These are phyloP conservation scores for Alcedo quadribrachys DNA, from an alignment of 2,797 vertebrate genomes.

Conservation along the genomic window DNA sequence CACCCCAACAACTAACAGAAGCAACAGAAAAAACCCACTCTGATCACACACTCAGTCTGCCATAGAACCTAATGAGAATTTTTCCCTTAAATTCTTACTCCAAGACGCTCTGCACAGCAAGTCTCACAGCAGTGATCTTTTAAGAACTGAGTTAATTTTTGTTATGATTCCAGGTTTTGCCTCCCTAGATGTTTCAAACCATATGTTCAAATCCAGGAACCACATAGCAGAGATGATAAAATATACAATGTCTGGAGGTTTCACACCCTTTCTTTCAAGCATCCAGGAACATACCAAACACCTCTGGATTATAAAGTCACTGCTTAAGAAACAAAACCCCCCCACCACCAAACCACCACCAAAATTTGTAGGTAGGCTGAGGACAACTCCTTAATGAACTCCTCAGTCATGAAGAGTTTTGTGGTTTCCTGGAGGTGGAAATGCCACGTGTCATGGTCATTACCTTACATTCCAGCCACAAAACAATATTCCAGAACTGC, in stretches of 20 bases:
- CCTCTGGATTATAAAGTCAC: neutral
- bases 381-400: neutral
- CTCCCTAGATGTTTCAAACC: neutral
- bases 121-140: neutral
- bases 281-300: neutral
- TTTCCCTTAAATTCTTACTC: neutral
- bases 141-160: neutral
- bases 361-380: neutral
- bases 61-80: neutral
- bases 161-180: neutral
- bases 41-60: neutral
- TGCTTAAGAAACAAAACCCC: neutral
- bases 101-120: neutral
- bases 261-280: neutral
- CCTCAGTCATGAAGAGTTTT: neutral
- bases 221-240: neutral
- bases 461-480: neutral
- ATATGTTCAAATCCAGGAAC: neutral
- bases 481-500: neutral
- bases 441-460: neutral
- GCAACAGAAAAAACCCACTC: neutral
- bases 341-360: neutral
- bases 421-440: neutral
- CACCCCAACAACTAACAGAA: neutral
- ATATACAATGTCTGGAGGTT: neutral